These are phyloP conservation scores for Antigone vipio DNA, from an alignment of 2,113 vertebrate genomes.

Conservation along the genomic window DNA sequence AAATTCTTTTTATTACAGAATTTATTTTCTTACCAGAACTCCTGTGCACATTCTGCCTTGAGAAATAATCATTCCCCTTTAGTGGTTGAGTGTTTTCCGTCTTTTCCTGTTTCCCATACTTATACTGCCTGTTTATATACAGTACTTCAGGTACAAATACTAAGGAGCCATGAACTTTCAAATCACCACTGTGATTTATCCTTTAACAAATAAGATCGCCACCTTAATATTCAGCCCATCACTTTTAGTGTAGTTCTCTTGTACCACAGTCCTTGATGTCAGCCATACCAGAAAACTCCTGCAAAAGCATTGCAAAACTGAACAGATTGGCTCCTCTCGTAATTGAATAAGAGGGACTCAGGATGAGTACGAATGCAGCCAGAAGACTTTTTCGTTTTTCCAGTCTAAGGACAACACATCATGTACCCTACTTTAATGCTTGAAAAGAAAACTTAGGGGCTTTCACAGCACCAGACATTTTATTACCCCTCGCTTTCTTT, in stretches of 20 bases:
- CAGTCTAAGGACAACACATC: neutral
- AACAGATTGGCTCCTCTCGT: neutral
- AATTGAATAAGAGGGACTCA: neutral
- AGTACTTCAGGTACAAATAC: neutral
- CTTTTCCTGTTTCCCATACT: neutral
- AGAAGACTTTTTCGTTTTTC: neutral
- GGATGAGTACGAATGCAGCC: neutral
- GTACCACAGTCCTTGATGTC: neutral
- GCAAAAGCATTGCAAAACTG: neutral
- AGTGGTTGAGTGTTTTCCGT: neutral
- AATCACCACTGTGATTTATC: neutral
- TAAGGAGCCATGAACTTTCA: neutral
- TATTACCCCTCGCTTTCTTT: neutral
- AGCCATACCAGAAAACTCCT: neutral
- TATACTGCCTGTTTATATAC: neutral
- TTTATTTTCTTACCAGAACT: neutral
- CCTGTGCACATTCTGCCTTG: neutral
- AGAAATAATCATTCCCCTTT: neutral
- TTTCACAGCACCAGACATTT: neutral
- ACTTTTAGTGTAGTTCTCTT: neutral
- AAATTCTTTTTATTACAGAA: neutral
- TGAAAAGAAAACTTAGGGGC: neutral
- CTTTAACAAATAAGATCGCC: neutral
- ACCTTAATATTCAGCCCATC: neutral
- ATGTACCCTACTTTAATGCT: neutral